These are phyloP conservation scores for Sitophilus oryzae DNA, from an alignment of 1,140 invertebrate species.

Conservation along the genomic window DNA sequence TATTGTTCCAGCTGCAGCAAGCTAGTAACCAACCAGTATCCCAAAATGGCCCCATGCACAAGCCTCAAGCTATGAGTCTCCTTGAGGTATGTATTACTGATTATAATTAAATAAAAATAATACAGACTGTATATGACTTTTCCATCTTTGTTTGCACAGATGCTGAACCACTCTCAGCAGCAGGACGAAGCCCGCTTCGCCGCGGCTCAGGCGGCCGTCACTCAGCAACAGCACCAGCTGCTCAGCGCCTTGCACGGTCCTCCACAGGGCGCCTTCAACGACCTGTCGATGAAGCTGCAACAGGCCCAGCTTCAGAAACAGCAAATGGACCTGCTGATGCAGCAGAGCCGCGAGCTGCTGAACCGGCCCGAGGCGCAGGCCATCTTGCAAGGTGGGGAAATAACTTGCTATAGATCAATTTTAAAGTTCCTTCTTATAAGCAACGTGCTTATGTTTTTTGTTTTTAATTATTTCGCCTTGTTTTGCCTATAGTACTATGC, in stretches of 20 bases:
- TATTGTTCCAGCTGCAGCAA: too few species aligned
- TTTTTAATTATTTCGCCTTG: too few species aligned
- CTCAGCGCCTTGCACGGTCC: conserved; percentile 36
- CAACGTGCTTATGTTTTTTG: too few species aligned
- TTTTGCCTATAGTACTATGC: too few species aligned
- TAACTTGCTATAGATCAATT: conserved; percentile 6
- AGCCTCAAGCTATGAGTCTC: conserved; percentile 52
- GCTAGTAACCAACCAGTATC: conserved; percentile 58
- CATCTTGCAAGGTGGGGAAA: conserved; percentile 60
- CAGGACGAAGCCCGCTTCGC: conserved; percentile 43
- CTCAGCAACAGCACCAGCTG: conserved; percentile 40
- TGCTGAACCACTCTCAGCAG: conserved; percentile 52
- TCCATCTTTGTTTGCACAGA: conserved; percentile 36
- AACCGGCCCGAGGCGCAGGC: conserved; percentile 67
- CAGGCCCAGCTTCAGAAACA: conserved; percentile 45
- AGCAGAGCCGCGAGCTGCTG: conserved; percentile 54
- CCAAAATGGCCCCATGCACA: conserved; percentile 49
- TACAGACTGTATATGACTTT: not conserved
- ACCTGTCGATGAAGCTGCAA: conserved; percentile 50
- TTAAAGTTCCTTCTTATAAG: not conserved
- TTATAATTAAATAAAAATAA: not conserved
- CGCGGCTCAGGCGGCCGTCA: conserved; percentile 29
- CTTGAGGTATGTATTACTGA: conserved; percentile 49
- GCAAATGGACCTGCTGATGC: conserved; percentile 47
- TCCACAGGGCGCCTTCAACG: conserved; percentile 43